Conservation (phyloP, 2,113 vertebrate genomes). For the Machaerirhynchus nigripectus region DNA sequence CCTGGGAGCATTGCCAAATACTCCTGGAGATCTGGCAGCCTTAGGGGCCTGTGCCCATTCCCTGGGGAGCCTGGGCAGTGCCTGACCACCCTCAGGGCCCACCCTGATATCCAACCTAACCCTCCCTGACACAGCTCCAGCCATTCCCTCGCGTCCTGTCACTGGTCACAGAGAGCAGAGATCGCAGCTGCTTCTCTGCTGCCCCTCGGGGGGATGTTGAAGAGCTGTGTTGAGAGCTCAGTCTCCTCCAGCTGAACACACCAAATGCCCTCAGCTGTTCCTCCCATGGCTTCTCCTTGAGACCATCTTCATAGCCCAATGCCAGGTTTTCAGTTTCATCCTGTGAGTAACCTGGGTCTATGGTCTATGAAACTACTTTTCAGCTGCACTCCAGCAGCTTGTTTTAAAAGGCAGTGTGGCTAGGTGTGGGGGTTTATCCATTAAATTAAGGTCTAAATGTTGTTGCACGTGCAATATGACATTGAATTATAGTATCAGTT, state of each 20-base stretch:
- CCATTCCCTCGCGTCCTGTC: neutral
- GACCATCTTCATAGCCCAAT: rapidly evolving
- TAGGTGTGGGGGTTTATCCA: neutral
- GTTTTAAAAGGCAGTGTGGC: neutral
- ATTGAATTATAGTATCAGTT: neutral
- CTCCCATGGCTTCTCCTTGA: neutral
- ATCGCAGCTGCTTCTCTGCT: neutral
- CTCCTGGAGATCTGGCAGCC: neutral
- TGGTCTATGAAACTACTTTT: neutral
- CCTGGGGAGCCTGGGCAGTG: neutral
- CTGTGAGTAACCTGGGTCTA: too few species aligned
- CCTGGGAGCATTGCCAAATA: neutral
- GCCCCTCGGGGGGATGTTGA: neutral
- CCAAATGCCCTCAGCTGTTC: neutral
- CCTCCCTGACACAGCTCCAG: neutral
- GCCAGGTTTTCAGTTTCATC: neutral
- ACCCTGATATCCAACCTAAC: neutral
- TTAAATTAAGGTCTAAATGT: neutral
- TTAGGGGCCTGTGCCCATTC: neutral
- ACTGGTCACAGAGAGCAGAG: neutral
- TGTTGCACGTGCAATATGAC: neutral
- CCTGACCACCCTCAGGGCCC: neutral
- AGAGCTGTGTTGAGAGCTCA: neutral
- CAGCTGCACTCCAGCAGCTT: neutral
- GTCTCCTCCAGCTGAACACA: neutral